phyloP scores from a whole-genome alignment of 2,888 invertebrate genomes.

The Cataglyphis altisquamis region DNA sequence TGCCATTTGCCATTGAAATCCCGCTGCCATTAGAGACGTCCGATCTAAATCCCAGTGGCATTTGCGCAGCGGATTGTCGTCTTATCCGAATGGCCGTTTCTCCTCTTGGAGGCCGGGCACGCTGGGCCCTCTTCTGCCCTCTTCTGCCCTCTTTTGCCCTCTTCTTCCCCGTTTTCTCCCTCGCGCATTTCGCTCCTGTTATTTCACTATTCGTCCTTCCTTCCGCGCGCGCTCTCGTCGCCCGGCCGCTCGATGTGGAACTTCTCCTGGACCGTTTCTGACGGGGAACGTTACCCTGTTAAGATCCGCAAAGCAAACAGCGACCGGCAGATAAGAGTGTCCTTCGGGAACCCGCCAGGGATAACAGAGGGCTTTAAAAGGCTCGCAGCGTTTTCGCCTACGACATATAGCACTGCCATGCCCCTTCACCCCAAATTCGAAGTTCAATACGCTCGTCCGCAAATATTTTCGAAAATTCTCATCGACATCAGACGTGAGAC shows the following conservation, averaged over 20 bases:
- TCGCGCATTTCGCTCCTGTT: slow-evolving; percentile 71
- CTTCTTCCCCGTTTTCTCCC: slow-evolving; percentile 54
- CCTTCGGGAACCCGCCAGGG: slow-evolving; percentile 80
- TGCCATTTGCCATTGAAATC: slow-evolving; percentile 82
- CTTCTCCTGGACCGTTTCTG: slow-evolving; percentile 72
- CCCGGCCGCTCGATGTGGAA: slow-evolving; percentile 60
- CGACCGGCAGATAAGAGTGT: slow-evolving; percentile 78
- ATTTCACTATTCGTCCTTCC: slow-evolving; percentile 69
- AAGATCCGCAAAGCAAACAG: slow-evolving; percentile 82
- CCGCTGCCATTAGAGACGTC: slow-evolving; percentile 80
- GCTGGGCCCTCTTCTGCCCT: slow-evolving; percentile 1
- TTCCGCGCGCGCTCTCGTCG: slow-evolving; percentile 56
- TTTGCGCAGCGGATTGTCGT: slow-evolving; percentile 84
- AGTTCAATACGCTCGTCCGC: slow-evolving; percentile 16
- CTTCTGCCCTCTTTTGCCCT: slow-evolving; percentile 25
- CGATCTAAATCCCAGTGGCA: slow-evolving; percentile 82
- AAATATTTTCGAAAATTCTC: slow-evolving; percentile 53
- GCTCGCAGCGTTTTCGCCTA: slow-evolving; percentile 69
- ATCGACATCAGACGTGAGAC: not conserved
- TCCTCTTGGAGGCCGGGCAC: slow-evolving; percentile 42
- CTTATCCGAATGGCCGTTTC: slow-evolving; percentile 76
- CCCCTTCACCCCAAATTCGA: slow-evolving; percentile 29
- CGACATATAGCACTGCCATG: slow-evolving; percentile 26
- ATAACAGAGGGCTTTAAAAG: slow-evolving; percentile 82
- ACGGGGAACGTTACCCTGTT: slow-evolving; percentile 74